Evolutionary conservation across 2,888 invertebrate species (phyloP), one percentile per base, ranked within the genome.

Genomic region (Rhamphomyia laevipes): DNA sequence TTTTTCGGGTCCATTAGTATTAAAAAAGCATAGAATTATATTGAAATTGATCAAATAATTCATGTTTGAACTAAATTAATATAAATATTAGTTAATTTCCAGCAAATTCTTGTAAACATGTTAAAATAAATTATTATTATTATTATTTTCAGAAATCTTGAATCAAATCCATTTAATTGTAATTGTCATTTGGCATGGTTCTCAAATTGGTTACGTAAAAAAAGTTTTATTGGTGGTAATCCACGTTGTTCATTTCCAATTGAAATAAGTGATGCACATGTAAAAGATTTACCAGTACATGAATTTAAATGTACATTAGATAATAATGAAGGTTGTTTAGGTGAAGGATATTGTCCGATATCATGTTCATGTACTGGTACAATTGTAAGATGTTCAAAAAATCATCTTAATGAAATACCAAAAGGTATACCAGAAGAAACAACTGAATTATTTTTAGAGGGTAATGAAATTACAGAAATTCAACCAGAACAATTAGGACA

Each of bases 181-280:
- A 90, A 92, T 65, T 96, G 95, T 69, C 92, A 94, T 73, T 74
- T 93, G 61, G 82, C 86, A 31, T 93, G 94, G 91, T 82, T 95
- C 66, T 81, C 88, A 23, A 82, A 85, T 62, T 94, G 93, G 92
- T 72, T 95, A 59, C 80, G 86, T 56, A 76, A 80, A 64, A 83
- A 82, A 55, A 83, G 85, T 12, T 74, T 90, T 38, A 78, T 82
- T 45, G 84, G 86, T 3, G 82, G 84, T 21, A 82, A 84, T 52
- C 81, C 90, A 16, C 77, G 81, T 58, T 94, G 94, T 69, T 78
- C 82, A 48, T 73, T 80, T 41, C 93, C 94, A 3, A 72, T 78
- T 1, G 73, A 82, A 55, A 76, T 92, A 52, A 82, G 84, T 63
- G 86, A 84, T 62, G 82, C 85, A 37, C 77, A 82, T 55, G 78